Conservation (phyloP, 2,888 invertebrate genomes). For the Phragmatobia fuliginosa region DNA sequence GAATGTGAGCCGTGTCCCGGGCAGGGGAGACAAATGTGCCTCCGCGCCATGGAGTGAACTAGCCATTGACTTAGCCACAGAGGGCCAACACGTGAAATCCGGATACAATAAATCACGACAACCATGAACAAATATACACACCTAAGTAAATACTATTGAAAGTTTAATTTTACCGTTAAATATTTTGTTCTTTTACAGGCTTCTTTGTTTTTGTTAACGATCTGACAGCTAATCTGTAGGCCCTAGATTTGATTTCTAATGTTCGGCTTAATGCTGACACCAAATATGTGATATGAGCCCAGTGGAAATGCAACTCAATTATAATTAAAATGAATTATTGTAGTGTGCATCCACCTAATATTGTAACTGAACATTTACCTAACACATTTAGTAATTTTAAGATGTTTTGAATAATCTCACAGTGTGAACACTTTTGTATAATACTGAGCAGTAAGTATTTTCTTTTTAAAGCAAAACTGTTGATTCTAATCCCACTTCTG, state of each 20-base stretch:
- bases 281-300: too few species aligned
- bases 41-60: constrained; percentile 41
- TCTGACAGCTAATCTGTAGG: not conserved
- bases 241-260: not conserved
- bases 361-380: too few species aligned
- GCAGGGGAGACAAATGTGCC: constrained; percentile 44
- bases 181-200: not conserved
- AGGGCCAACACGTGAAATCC: constrained; percentile 42
- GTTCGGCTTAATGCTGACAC: too few species aligned
- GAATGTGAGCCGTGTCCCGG: constrained; percentile 43
- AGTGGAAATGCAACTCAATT: too few species aligned
- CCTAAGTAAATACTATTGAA: not conserved
- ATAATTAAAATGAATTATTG: too few species aligned
- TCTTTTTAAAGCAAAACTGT: too few species aligned
- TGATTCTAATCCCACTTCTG: too few species aligned
- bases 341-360: too few species aligned
- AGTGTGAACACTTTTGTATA: too few species aligned
- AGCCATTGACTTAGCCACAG: constrained; percentile 37
- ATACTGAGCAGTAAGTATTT: too few species aligned
- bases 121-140: constrained; percentile 6
- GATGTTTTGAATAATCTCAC: too few species aligned
- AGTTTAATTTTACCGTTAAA: not conserved
- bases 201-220: not conserved
- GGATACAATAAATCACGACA: constrained; percentile 34
- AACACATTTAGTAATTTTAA: too few species aligned